phyloP scores from a whole-genome alignment of 2,888 invertebrate species.

The Pediacus dermestoides region DNA sequence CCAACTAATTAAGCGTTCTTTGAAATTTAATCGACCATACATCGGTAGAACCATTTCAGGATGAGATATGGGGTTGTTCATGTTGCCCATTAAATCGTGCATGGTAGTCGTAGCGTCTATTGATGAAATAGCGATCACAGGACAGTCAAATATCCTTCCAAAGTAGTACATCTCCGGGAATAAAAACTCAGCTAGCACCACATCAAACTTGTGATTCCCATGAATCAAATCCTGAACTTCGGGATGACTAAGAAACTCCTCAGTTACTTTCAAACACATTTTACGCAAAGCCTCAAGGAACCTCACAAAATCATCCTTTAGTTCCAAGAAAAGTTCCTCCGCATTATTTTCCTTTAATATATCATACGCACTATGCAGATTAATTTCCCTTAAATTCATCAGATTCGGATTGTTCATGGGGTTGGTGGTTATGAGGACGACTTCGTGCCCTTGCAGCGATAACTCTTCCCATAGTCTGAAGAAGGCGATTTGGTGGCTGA shows the following conservation, averaged over 20 bases:
- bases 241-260: background rate
- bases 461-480: slow-evolving; percentile 31
- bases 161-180: slow-evolving; percentile 1
- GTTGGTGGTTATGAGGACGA: slow-evolving; percentile 29
- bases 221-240: background rate
- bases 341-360: too few species aligned
- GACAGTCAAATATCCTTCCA: background rate
- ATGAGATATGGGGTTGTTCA: background rate
- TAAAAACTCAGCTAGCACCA: background rate
- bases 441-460: slow-evolving; percentile 29
- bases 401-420: slow-evolving; percentile 26
- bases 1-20: background rate
- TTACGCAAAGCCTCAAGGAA: too few species aligned
- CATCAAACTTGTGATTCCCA: background rate
- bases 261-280: too few species aligned
- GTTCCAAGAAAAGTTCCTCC: too few species aligned
- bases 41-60: background rate
- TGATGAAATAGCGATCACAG: background rate
- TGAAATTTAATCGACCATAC: background rate
- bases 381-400: slow-evolving; percentile 31
- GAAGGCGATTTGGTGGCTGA: slow-evolving; percentile 25
- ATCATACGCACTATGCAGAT: slow-evolving; percentile 24
- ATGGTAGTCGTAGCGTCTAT: background rate
- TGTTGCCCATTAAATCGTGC: background rate
- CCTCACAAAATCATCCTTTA: too few species aligned